A percentile compares a stretch with the other conserved stretches of the same genome.
Conservation (phyloP, 2,113 vertebrate species). For the Cisticola juncidis region DNA sequence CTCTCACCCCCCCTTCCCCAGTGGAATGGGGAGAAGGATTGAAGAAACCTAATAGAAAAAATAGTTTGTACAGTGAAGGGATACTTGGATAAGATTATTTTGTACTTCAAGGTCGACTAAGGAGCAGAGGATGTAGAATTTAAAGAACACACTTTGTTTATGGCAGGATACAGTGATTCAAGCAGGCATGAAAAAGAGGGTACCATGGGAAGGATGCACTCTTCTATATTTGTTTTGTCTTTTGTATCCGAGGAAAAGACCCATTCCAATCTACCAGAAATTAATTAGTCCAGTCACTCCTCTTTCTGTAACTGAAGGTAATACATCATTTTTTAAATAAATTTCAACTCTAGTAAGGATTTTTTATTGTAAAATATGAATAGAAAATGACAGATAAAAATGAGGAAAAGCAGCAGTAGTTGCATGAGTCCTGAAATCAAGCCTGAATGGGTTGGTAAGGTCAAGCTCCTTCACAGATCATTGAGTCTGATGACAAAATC, state of each 20-base stretch:
- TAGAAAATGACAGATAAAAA: neutral
- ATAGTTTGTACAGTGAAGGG: neutral
- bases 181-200: neutral
- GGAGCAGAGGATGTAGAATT: neutral
- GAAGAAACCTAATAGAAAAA: neutral
- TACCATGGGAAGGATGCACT: neutral
- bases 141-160: neutral
- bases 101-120: neutral
- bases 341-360: neutral
- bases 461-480: conserved; percentile 30
- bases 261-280: neutral
- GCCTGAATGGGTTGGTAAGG: neutral
- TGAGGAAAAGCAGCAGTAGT: neutral
- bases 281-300: neutral
- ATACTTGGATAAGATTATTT: neutral
- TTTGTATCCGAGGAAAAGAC: neutral
- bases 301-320: neutral
- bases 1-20: accelerated
- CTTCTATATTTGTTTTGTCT: neutral
- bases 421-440: neutral
- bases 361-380: neutral
- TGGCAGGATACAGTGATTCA: neutral
- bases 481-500: neutral
- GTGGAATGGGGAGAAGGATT: neutral
- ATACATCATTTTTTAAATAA: neutral